Evolutionary conservation across 2,797 vertebrate genomes (phyloP), one percentile per base, ranked within the genome.

Genomic region (Falco berigora): DNA sequence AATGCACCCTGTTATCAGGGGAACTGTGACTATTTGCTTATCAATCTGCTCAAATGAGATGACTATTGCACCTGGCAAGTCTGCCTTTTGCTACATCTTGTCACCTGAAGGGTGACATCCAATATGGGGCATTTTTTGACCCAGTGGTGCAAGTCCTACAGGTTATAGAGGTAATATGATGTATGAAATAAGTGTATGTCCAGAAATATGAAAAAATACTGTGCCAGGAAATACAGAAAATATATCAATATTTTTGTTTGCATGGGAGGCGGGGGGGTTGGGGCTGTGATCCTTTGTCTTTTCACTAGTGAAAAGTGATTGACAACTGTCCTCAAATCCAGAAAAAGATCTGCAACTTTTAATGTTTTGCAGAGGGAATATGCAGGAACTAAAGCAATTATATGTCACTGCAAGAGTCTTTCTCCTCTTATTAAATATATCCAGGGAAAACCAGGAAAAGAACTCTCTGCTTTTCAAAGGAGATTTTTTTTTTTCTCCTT

Each of bases 331-430:
- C 59, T 81, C 69, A 92, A 92, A 94, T 68, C 46, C 64, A 85
- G 74, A 14, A 59, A 25, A 63, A 79, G 47, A 76, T 77, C 55
- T 76, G 40, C 74, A 91, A 30, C 19, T 80, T 93, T 36, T 49
- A 44, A 80, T 55, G n/a, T 64, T 94, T 89, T 87, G 69, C 61
- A 86, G 58, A 52, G 86, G 86, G 46, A 81, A 90, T 90, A 89
- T 13, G 38, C 15, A 64, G 63, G 76, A 95, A 91, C 92, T 90
- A 96, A 95, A 92, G 74, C 71, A 94, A 95, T 94, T 94, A 93
- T 62, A 42, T 77, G 53, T 50, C 77, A 75, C 72, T 89, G 75
- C 74, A 93, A 79, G 49, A 91, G 49, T 17, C 42, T 63, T 92
- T 82, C 85, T 68, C 61, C 38, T 88, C 79, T 93, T 79, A 87